Base-by-base conservation (phyloP, 2,888 invertebrate species). In the Drosophila affinis region DNA sequence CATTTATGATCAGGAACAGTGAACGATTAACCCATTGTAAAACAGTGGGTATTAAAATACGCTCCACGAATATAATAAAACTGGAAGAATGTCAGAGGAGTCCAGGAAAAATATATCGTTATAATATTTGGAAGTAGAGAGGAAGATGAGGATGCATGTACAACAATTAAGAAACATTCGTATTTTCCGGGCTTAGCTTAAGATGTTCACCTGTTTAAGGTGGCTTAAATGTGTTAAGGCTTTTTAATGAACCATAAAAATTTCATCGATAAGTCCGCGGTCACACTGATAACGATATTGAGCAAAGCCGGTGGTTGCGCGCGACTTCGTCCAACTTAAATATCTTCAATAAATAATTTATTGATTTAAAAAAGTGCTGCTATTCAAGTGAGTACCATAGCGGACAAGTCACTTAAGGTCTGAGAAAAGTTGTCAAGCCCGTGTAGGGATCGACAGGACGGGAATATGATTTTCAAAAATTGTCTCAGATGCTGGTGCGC, bases 281-380 rank as follows among this genome's bases (percentile, higher is more conserved):
- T 52, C 60, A 57, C 60, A 58, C 62, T 47, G 45, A 68, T 29
- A 29, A 29, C 29, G 29, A 29, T 29, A 29, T 9, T 29, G 29
- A 29, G 29, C 29, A 9, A 68, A 83, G 81, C 79, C 81, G 83
- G 88, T 73, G 87, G 87, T 84, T 77, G 87, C 87, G 87, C 82
- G 82, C 88, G 83, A 84, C 81, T 75, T 81, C 75, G 62, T 77
- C 75, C 75, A 88, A 88, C 81, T 89, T 81, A 75, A 57, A 73
- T 71, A 77, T 80, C 72, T n/a, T 58, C 77, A 73, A 77, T 72
- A 72, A 85, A 70, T 72, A 70, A 72, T 76, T 81, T 74, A 68
- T 88, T 82, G 76, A 81, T 77, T 85, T 85, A 75, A 83, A 81
- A 88, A 78, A 90, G 88, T 85, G 77, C 75, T 88, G 83, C 75